Base-by-base conservation (phyloP, 2,113 vertebrate genomes). In the Colinus virginianus region DNA sequence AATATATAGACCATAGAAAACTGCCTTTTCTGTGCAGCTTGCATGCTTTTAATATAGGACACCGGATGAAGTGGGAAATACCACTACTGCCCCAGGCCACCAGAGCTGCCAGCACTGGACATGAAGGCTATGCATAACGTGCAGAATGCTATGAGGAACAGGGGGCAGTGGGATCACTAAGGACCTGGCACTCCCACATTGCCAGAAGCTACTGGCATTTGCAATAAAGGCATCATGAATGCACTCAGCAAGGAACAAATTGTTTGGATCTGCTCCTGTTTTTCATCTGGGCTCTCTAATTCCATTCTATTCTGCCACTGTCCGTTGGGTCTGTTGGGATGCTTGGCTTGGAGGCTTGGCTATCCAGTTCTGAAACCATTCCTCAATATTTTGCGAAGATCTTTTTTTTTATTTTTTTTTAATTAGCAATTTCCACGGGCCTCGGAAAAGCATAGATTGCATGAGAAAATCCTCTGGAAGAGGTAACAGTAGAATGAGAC, bases 1-100 rank as follows among this genome's bases (percentile, higher is more conserved):
- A 70, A 17, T 8, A 32, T 12, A 13, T 0, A n/a, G 1, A 1
- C 0, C 2, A 26, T 1, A 53, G 51, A 53, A 53, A 53, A 53
- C 26, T 51, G 53, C 6, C 64, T 43, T 55, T 21, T 62, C 45
- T 25, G 5, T 0, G 6, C 25, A 51, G 8, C 11, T 17, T 51
- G 32, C 6, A 11, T 20, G 36, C 42, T 63, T 49, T 49, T 34
- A 46, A 45, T 18, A 36, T 13, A 34, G 42, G 53, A 10, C 14
- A 40, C 8, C 28, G 55, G 46, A 11, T n/a, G 53, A 82, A 32
- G 32, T 7, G 22, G 34, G 22, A 77, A 62, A 82, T 14, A 18
- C 40, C 45, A 9, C 9, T 2, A 0, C 5, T 25, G 18, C 30
- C 51, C 45, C 30, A 18, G 0, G 3, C 20, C 36, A 28, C 32